Evolutionary conservation across 2,113 vertebrate species (phyloP).

Genomic region (Rhynchomys soricoides): DNA sequence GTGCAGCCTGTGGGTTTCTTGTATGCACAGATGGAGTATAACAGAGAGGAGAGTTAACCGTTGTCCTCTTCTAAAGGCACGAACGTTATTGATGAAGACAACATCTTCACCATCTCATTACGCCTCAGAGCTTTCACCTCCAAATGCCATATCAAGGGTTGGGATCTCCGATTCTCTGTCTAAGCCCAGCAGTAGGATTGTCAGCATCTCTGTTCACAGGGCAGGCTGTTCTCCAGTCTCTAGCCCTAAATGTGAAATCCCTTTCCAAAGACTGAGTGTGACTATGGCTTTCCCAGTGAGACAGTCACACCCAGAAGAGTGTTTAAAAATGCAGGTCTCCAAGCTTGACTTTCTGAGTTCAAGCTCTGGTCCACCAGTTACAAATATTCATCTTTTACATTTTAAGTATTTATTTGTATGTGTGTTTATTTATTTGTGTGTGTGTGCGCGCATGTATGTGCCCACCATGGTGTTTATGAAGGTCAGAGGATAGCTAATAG

Average conservation of each 20-base stretch:
- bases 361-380: not conserved
- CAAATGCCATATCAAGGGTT: not conserved
- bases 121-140: not conserved
- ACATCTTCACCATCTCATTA: not conserved
- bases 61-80: not conserved
- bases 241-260: not conserved
- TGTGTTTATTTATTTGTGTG: not conserved
- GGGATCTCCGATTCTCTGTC: not conserved
- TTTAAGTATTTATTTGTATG: not conserved
- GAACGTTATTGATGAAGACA: not conserved
- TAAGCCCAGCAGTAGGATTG: not conserved
- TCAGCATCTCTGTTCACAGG: not conserved
- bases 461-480: not conserved
- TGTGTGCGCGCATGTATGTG: not conserved
- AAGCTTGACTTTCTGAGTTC: constrained; percentile 5
- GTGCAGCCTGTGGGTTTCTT: not conserved
- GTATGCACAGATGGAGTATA: not conserved
- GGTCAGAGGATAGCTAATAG: not conserved
- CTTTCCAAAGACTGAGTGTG: not conserved
- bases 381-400: not conserved
- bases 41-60: not conserved
- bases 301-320: not conserved
- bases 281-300: not conserved
- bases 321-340: not conserved
- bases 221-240: not conserved